Evolutionary conservation across 2,888 invertebrate genomes (phyloP).

Genomic region (Podotricha telesiphe): DNA sequence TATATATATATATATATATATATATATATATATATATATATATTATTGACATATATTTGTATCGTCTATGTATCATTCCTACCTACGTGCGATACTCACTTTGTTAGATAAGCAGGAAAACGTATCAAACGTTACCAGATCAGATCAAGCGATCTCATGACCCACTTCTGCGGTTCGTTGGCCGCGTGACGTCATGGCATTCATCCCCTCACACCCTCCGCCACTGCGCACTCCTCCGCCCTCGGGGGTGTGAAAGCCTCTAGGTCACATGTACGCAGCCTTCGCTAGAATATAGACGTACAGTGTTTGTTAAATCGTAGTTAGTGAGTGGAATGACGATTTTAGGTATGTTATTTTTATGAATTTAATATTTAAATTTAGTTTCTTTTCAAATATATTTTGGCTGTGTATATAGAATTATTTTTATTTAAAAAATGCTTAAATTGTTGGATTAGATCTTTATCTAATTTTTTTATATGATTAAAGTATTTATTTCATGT

Average conservation of each 20-base stretch:
- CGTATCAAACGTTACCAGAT: conserved; percentile 55
- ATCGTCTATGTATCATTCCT: background rate
- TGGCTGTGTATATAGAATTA: too few relatives aligned
- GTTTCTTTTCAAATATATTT: background rate
- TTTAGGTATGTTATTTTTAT: conserved; percentile 61
- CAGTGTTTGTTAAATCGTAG: conserved; percentile 53
- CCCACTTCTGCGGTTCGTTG: conserved; percentile 75
- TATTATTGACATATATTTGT: too few relatives aligned
- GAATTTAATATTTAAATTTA: conserved; percentile 3
- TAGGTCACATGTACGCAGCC: conserved; percentile 74
- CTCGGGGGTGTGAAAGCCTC: conserved; percentile 66
- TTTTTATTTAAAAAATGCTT: background rate
- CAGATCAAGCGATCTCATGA: conserved; percentile 72
- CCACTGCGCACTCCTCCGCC: conserved; percentile 48
- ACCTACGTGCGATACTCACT: background rate
- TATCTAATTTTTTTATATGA: too few relatives aligned
- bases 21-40: too few relatives aligned
- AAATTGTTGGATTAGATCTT: background rate
- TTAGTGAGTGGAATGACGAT: conserved; percentile 65
- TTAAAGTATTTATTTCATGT: background rate
- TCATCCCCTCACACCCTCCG: conserved; percentile 51
- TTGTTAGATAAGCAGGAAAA: conserved; percentile 31
- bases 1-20: too few relatives aligned
- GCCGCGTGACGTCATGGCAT: conserved; percentile 78
- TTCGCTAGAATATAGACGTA: conserved; percentile 57